Conservation (phyloP, 2,888 invertebrate species). For the Apoda limacodes region DNA sequence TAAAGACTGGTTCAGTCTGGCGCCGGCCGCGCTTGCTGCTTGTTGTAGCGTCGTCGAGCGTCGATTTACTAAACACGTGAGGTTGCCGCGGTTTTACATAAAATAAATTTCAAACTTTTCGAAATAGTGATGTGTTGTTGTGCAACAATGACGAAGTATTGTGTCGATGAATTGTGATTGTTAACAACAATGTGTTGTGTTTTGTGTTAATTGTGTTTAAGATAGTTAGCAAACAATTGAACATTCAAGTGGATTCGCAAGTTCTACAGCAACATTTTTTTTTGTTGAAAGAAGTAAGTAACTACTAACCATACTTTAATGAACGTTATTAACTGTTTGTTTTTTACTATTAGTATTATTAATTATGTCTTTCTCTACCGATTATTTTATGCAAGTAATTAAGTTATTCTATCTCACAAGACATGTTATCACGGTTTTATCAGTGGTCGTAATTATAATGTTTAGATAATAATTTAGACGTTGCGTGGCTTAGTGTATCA, state of each 20-base stretch:
- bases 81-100: slow-evolving; percentile 31
- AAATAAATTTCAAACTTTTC: slow-evolving; percentile 32
- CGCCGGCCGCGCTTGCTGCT: slow-evolving; percentile 41
- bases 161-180: slow-evolving; percentile 37
- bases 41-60: slow-evolving; percentile 19
- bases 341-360: slow-evolving; percentile 5
- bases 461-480: too few species aligned
- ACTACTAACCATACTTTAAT: too few species aligned
- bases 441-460: too few species aligned
- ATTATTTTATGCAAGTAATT: too few species aligned
- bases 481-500: too few species aligned
- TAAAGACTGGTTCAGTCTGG: too few species aligned
- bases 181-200: slow-evolving; percentile 20
- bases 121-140: slow-evolving; percentile 30
- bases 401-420: too few species aligned
- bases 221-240: too few species aligned
- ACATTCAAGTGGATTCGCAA: slow-evolving; percentile 37
- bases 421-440: too few species aligned
- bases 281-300: slow-evolving; percentile 27
- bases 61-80: slow-evolving; percentile 19
- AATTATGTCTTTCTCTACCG: neutral
- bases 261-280: slow-evolving; percentile 36
- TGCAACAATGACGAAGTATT: slow-evolving; percentile 35
- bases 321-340: slow-evolving; percentile 10
- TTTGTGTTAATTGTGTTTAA: slow-evolving; percentile 21